Percentiles rank a stretch among this genome's conserved stretches.
Conservation (phyloP, 2,888 invertebrate species). For the Sesia bembeciformis region DNA sequence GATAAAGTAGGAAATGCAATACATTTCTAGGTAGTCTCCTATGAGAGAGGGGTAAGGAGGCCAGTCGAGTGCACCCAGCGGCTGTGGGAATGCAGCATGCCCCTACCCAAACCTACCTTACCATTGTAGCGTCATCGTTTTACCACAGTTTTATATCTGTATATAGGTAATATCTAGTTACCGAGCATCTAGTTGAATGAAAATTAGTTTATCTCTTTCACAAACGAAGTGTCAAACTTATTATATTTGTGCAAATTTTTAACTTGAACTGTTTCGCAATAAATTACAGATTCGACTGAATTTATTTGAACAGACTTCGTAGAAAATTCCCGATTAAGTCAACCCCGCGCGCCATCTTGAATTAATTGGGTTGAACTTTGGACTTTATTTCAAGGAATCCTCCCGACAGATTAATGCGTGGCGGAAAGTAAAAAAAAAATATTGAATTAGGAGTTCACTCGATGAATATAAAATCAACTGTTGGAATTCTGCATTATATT, state of each 20-base stretch:
- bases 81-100: too few relatives aligned
- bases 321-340: not conserved
- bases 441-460: not conserved
- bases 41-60: too few relatives aligned
- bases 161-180: too few relatives aligned
- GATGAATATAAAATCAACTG: not conserved
- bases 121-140: too few relatives aligned
- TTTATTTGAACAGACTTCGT: not conserved
- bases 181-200: not conserved
- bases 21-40: too few relatives aligned
- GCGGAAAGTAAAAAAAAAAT: not conserved
- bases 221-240: not conserved
- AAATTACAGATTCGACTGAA: not conserved
- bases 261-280: not conserved
- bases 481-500: too few relatives aligned
- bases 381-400: not conserved
- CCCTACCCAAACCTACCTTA: too few relatives aligned
- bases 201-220: too few relatives aligned
- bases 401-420: not conserved
- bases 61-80: too few relatives aligned
- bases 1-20: too few relatives aligned
- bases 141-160: too few relatives aligned
- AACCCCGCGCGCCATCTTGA: not conserved
- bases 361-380: not conserved
- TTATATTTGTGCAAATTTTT: not conserved